Percentiles rank a stretch among this genome's conserved stretches.
These are phyloP conservation scores for Macaria liturata DNA, from an alignment of 2,888 invertebrate species.

Conservation along the genomic window DNA sequence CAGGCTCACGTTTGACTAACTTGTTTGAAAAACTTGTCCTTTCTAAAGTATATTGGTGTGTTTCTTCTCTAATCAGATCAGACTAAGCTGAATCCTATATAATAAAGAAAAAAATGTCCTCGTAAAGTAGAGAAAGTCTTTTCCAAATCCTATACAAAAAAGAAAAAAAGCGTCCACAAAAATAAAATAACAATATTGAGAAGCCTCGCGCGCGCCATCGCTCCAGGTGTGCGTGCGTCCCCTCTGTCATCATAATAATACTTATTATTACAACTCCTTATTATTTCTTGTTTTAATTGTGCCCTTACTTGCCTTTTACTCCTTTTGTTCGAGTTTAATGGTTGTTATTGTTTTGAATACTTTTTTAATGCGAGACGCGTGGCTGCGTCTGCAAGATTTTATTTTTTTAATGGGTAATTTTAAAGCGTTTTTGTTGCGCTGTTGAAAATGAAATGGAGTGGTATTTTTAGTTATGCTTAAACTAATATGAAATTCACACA, in stretches of 20 bases:
- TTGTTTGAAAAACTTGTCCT: no score
- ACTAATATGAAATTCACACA: no score
- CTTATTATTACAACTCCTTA: constrained; percentile 82
- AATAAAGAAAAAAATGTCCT: no score
- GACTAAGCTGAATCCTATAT: no score
- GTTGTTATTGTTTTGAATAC: constrained; percentile 75
- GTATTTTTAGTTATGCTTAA: no score
- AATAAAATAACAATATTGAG: neutral
- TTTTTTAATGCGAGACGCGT: constrained; percentile 69
- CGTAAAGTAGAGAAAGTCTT: no score
- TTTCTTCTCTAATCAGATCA: no score
- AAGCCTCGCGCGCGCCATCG: constrained; percentile 43
- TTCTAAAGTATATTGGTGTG: no score
- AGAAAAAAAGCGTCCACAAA: no score
- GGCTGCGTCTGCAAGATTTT: constrained; percentile 58
- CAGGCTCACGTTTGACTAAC: no score
- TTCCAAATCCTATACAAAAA: no score
- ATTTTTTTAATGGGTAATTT: constrained; percentile 29
- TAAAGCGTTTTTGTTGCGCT: constrained; percentile 12
- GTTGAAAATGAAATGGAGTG: constrained; percentile 2
- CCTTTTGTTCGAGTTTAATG: constrained; percentile 80
- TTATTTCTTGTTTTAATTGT: constrained; percentile 83
- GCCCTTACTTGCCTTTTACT: constrained; percentile 79
- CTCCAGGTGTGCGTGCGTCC: constrained; percentile 64
- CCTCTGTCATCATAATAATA: constrained; percentile 71